phyloP scores from a whole-genome alignment of 2,888 invertebrate genomes.

The Drosophila aldrichi region DNA sequence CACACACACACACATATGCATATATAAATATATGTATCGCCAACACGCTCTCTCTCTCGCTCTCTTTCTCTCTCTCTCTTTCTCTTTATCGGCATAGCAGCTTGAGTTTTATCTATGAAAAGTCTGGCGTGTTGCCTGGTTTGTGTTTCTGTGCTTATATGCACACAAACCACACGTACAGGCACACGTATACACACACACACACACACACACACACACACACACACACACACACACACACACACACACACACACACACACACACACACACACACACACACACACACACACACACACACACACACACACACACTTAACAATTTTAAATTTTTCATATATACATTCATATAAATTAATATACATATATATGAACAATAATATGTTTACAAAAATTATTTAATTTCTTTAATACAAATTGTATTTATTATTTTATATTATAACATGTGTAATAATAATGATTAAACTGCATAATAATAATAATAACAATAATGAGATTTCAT shows the following conservation, averaged over 20 bases:
- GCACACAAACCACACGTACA: constrained; percentile 12
- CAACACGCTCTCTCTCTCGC: too few species aligned
- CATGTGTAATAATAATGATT: background rate
- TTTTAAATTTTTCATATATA: too few species aligned
- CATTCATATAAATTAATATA: too few species aligned
- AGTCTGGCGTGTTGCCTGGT: background rate
- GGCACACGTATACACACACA: background rate
- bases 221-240: background rate
- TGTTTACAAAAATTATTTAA: too few species aligned
- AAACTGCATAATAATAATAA: background rate
- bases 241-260: constrained; percentile 8
- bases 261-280: too few species aligned
- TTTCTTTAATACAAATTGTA: too few species aligned
- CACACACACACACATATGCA: background rate
- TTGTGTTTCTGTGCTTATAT: background rate
- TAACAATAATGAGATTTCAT: background rate
- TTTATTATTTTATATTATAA: too few species aligned
- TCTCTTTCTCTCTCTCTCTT: too few species aligned
- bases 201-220: background rate
- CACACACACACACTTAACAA: background rate
- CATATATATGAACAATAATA: too few species aligned
- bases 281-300: too few species aligned
- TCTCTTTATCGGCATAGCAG: background rate
- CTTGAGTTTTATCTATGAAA: background rate
- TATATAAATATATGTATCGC: background rate